Percentiles rank a stretch among this genome's conserved stretches.
Conservation (phyloP, 2,113 vertebrate genomes). For the Myotis brandtii region DNA sequence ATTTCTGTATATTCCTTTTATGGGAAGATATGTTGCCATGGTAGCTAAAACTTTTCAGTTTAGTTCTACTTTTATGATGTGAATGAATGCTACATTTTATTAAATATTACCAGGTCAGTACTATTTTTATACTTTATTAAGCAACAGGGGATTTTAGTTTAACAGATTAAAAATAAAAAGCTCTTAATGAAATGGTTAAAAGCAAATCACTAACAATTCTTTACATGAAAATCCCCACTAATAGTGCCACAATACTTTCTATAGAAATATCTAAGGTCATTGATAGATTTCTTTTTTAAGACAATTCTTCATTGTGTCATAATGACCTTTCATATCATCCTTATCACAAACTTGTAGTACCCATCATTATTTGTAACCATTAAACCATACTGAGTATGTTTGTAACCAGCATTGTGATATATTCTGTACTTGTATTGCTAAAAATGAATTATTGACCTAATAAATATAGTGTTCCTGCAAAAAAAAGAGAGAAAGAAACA, state of each 20-base stretch:
- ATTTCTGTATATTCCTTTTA: constrained; percentile 84
- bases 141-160: constrained; percentile 88
- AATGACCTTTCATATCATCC: constrained; percentile 78
- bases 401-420: constrained; percentile 94
- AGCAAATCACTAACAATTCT: constrained; percentile 73
- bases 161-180: constrained; percentile 80
- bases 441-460: constrained; percentile 88
- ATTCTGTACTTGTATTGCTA: constrained; percentile 92
- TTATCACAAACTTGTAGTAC: constrained; percentile 82
- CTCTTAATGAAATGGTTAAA: constrained; percentile 85
- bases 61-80: constrained; percentile 87
- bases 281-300: constrained; percentile 78
- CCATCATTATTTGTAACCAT: constrained; percentile 88
- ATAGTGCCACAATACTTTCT: constrained; percentile 88
- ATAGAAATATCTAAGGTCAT: constrained; percentile 81
- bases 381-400: constrained; percentile 89
- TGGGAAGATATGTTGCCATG: constrained; percentile 87
- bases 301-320: constrained; percentile 83
- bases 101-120: constrained; percentile 89
- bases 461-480: constrained; percentile 90
- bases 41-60: constrained; percentile 86
- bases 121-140: constrained; percentile 91
- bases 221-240: constrained; percentile 79
- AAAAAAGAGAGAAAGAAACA: not conserved
- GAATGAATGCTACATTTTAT: constrained; percentile 89